phyloP scores from a whole-genome alignment of 1,140 invertebrate species.

The Sinonovacula constricta region DNA sequence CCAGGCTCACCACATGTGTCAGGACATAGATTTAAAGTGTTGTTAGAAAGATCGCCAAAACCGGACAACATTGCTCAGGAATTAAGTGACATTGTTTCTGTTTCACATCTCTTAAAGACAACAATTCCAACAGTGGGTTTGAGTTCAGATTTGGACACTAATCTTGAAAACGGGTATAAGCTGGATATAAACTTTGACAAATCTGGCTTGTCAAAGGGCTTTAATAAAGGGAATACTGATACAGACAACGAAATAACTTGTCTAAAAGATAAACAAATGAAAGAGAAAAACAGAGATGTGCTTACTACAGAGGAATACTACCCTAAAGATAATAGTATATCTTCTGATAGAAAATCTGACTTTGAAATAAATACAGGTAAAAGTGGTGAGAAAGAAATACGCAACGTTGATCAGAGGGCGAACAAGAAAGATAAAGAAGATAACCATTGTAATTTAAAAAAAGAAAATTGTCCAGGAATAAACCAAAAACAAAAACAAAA shows the following conservation, averaged over 20 bases:
- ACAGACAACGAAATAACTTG: not conserved
- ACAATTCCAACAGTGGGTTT: no score
- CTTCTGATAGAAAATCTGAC: not conserved
- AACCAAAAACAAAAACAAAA: constrained; percentile 5
- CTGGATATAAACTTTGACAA: not conserved
- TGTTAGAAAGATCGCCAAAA: not conserved
- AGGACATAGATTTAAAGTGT: no score
- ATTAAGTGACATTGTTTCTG: not conserved
- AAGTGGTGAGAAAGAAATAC: not conserved
- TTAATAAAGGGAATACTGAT: not conserved
- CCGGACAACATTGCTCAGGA: not conserved
- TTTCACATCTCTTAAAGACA: no score
- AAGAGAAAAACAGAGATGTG: not conserved
- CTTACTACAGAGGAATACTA: not conserved
- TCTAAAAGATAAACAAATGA: not conserved
- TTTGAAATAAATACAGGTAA: not conserved
- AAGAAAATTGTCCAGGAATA: not conserved
- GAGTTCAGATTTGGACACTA: not conserved
- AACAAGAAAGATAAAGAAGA: not conserved
- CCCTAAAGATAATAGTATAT: not conserved
- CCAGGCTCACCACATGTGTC: no score
- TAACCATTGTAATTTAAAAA: not conserved
- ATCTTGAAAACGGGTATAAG: not conserved
- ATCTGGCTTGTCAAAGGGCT: not conserved
- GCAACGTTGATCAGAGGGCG: not conserved